Evolutionary conservation across 2,797 vertebrate species (phyloP).

Genomic region (Halcyon badia): DNA sequence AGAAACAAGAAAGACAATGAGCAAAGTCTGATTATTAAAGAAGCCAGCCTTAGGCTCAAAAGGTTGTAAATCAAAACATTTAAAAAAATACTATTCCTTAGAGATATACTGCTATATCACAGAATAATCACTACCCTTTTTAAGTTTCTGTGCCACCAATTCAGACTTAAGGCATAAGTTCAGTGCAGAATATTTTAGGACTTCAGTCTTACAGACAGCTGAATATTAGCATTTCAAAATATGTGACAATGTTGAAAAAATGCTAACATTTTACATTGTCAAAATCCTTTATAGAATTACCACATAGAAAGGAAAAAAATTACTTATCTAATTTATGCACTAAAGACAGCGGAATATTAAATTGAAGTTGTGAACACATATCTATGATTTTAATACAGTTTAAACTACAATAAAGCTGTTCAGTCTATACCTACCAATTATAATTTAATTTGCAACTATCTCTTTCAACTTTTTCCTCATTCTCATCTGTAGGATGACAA

Average conservation of each 20-base stretch:
- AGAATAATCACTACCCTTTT: not conserved
- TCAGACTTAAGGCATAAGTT: conserved; percentile 27
- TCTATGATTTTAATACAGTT: conserved; percentile 32
- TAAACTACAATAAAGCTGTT: not conserved
- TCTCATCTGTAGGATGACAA: not conserved
- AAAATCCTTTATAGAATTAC: conserved; percentile 18
- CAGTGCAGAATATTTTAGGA: not conserved
- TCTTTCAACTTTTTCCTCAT: not conserved
- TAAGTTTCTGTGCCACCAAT: not conserved
- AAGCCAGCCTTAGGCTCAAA: not conserved
- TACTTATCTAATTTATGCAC: conserved; percentile 32
- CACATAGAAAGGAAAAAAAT: conserved; percentile 16
- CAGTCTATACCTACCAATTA: not conserved
- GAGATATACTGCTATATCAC: not conserved
- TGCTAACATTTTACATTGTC: not conserved
- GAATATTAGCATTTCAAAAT: conserved; percentile 42
- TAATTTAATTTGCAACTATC: conserved; percentile 35
- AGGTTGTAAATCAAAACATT: not conserved
- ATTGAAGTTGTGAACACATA: conserved; percentile 39
- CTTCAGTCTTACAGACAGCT: not conserved
- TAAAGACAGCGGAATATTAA: conserved; percentile 30
- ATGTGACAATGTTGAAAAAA: conserved; percentile 17
- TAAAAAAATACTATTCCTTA: not conserved
- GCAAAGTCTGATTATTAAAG: conserved; percentile 18
- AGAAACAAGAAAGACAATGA: not conserved